phyloP scores from a whole-genome alignment of 2,888 invertebrate species.

The Papilio demoleus region DNA sequence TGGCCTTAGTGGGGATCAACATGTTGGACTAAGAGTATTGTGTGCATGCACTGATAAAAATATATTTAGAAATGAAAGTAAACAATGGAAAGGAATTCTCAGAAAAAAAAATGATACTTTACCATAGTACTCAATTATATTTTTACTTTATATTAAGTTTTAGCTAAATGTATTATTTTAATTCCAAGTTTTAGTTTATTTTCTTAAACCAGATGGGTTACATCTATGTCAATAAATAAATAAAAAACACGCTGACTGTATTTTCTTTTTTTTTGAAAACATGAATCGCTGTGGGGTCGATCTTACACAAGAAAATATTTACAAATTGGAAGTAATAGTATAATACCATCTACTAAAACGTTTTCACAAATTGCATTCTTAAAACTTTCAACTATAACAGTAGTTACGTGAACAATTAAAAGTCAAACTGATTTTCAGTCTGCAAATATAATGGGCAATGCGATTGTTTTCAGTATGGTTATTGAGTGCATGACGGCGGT shows the following conservation, averaged over 20 bases:
- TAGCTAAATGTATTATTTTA: no score
- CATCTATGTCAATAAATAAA: no score
- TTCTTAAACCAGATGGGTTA: no score
- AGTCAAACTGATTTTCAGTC: conserved; percentile 38
- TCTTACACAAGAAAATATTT: no score
- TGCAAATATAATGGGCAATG: conserved; percentile 44
- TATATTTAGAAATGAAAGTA: not conserved
- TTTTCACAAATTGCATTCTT: conserved; percentile 4
- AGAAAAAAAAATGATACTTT: no score
- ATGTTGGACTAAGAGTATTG: not conserved
- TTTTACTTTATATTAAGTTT: no score
- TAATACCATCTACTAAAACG: conserved; percentile 20
- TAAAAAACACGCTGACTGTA: no score
- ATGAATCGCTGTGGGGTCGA: no score
- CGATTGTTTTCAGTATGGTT: conserved; percentile 58
- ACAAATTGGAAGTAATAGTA: not conserved
- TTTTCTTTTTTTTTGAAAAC: no score
- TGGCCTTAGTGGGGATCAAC: not conserved
- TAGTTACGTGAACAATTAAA: conserved; percentile 32
- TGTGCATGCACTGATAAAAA: not conserved
- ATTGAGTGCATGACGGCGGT: conserved; percentile 58
- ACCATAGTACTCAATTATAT: no score
- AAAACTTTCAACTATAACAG: conserved; percentile 13
- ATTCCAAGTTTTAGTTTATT: no score
- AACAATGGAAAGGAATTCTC: no score